Base-by-base conservation (phyloP, 1,140 invertebrate genomes). In the Lucilia sericata region DNA sequence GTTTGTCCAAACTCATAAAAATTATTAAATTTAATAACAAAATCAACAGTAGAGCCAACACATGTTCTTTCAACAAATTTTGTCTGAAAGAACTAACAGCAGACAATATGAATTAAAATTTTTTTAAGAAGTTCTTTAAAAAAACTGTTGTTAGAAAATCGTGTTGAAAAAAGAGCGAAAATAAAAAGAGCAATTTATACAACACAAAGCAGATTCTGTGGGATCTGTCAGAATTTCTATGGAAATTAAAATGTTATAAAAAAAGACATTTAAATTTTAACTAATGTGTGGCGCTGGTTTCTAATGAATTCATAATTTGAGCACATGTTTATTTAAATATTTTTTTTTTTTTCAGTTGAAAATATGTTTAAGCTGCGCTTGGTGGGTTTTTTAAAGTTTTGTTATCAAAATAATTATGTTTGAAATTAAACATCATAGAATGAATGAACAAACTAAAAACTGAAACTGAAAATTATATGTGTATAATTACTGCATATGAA, bases 391-490 rank as follows among this genome's bases (percentile, higher is more conserved):
- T 2, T 1, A 30, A 5, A 0, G 42, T 42, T 55, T 19, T 70
- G 2, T 70, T 70, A 70, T 70, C 65, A 70, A 70, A 70, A 70
- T 70, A 70, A 70, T 70, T 70, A 70, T 70, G n/a, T 70, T 21
- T 19, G 8, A 70, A 70, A 70, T 70, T 70, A 70, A 70, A 25
- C n/a, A 21, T 21, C 19, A 70, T 3, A 17, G 14, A 60, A 14
- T n/a, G n/a, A 14, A 14, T 14, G 3, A 17, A 0, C 2, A 60
- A 60, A 14, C 5, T 60, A n/a, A 60, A 60, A 60, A 60, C 1
- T 17, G 12, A 60, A 7, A 10, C 65, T 30, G 25, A 19, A 70
- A 60, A 42, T 42, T 42, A 55, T 30, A 30, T 55, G 51, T 55
- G 21, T 70, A 19, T 70, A 70, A 21, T 70, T 70, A 70, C 65